Base-by-base conservation (phyloP, 2,888 invertebrate species). In the Galeopsomyia nigrocyanea region DNA sequence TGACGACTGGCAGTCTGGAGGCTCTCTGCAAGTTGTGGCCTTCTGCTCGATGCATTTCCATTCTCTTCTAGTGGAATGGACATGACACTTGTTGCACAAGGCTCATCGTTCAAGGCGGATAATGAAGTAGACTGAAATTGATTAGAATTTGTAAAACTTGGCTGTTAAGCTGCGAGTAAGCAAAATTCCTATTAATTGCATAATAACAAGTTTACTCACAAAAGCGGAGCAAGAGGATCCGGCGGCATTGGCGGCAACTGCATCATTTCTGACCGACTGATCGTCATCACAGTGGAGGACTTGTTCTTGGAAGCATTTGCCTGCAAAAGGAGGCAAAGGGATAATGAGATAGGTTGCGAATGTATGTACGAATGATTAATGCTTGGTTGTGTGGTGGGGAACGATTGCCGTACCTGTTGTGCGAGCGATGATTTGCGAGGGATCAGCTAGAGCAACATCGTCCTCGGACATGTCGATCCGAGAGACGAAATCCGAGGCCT, bases 11-110 rank as follows among this genome's bases (percentile, higher is more conserved):
- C 82, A 56, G 82, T 82, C 56, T 82, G 82, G 0, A 83, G 83
- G 61, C 84, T 85, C 62, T 85, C 84, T 1, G 83, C 85, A 13
- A 84, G 69, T 65, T 81, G 82, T 0, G 85, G 84, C n/a, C 80
- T 83, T 21, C 80, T 83, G 53, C 80, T 81, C 16, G 81, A 80
- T n/a, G 81, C 82, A 62, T 82, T 83, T 16, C 81, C 78, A 60
- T 81, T 82, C 67, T 81, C 83, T 19, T 84, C 82, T 17, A 77
- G 55, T 19, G 50, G 14, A 19, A 31, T 17, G n/a, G 17, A 14
- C 3, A 49, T 13, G 17, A 17, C n/a, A 14, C 16, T 56, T 47
- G 68, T 64, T 7, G 47, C 16, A 17, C 53, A 51, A 10, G 53
- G 57, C 0, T 67, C 62, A 46, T 65, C 46, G 1, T 71, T 17